Evolutionary conservation across 2,113 vertebrate species (phyloP).

Genomic region (Turdus rufiventris): DNA sequence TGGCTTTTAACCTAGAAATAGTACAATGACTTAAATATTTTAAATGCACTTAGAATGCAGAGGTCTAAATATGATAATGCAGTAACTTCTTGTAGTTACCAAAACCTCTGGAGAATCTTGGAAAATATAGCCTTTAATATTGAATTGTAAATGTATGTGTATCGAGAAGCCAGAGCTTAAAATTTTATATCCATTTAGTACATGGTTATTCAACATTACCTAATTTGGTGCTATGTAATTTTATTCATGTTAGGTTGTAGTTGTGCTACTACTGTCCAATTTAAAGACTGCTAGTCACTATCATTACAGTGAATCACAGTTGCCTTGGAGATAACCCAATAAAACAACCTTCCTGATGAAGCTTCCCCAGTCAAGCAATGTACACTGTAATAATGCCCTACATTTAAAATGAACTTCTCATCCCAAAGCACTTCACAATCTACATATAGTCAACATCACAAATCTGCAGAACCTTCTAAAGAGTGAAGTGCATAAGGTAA

Average conservation of each 20-base stretch:
- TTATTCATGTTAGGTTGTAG: not conserved
- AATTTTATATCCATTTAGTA: not conserved
- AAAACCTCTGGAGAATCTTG: not conserved
- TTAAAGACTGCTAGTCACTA: slow-evolving; percentile 16
- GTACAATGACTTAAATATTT: not conserved
- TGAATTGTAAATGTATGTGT: not conserved
- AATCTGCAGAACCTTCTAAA: not conserved
- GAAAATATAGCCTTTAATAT: not conserved
- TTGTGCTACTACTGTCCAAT: slow-evolving; percentile 2
- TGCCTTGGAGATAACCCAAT: slow-evolving; percentile 42
- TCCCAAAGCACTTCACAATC: slow-evolving; percentile 5
- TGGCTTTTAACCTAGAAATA: not conserved
- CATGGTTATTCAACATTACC: not conserved
- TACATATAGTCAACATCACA: not conserved
- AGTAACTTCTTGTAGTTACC: not conserved
- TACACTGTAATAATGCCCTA: not conserved
- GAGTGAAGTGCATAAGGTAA: not conserved
- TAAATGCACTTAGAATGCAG: not conserved
- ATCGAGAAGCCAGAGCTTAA: not conserved
- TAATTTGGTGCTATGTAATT: not conserved
- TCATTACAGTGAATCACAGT: slow-evolving; percentile 2
- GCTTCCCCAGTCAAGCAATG: not conserved
- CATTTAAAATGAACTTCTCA: not conserved
- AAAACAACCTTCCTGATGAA: not conserved
- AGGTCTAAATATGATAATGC: not conserved